Evolutionary conservation across 1,140 invertebrate species (phyloP), one percentile per base, ranked within the genome.

Genomic region (Gonioctena quinquepunctata): DNA sequence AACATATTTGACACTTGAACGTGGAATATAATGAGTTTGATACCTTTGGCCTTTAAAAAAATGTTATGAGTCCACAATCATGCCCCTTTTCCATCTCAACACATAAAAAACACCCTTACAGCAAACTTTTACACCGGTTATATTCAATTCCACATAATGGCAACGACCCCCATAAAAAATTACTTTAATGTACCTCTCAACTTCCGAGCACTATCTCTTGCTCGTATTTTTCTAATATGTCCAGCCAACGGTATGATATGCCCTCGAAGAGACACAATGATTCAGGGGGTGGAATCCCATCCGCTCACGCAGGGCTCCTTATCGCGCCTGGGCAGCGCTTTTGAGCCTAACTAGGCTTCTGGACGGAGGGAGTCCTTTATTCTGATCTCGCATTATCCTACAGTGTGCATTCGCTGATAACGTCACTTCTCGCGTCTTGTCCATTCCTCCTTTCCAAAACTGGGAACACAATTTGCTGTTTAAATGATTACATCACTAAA

Each of bases 361-460:
- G 28, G 28, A 49, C 61, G 21, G 16, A 54, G 65, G 70, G 65
- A 73, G 74, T 75, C 74, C 63, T 73, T 73, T 72, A 70, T 68
- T 73, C 66, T 66, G 69, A 72, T 73, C 74, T 73, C 66, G 71
- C 65, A 76, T 73, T 73, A 76, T 76, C 74, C 74, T 73, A 76
- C 63, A 60, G 64, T 76, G 72, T 73, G 71, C 74, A 76, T 76
- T 48, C 66, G 50, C 71, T 72, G 74, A 76, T 76, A 76, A 76
- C 68, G 68, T 68, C 33, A 26, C 61, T 18, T 33, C 60, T 52
- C 18, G 61, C 65, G 26, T 19, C 61, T 18, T 42, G 0, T 22
- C 22, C n/a, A n/a, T 49, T 49, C 33, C 16, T 61, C 66, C 21
- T 66, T 61, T n/a, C n/a, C n/a, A n/a, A n/a, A n/a, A n/a, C n/a